Conservation (phyloP, 1,140 invertebrate genomes). For the Diprion similis region DNA sequence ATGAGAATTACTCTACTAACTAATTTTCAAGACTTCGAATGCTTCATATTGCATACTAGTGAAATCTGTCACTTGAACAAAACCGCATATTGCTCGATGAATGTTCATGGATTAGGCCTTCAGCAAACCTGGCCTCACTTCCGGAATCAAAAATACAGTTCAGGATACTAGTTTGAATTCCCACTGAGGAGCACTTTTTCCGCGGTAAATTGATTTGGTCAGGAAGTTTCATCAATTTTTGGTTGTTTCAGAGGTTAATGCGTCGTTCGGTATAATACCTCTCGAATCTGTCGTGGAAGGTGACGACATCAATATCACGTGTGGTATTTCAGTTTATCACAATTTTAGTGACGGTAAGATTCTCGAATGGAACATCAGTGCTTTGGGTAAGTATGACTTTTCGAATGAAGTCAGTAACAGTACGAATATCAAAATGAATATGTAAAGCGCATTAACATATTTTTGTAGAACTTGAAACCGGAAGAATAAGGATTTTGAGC, state of each 20-base stretch:
- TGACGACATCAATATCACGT: constrained; percentile 62
- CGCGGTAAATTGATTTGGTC: no score
- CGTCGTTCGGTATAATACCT: constrained; percentile 45
- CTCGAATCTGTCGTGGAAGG: constrained; percentile 55
- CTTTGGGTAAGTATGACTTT: constrained; percentile 30
- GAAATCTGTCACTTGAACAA: no score
- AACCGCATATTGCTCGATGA: no score
- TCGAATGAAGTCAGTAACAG: constrained; percentile 25
- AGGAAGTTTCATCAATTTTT: background rate
- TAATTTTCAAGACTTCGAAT: no score
- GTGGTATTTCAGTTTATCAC: constrained; percentile 64
- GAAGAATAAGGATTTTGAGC: constrained; percentile 29
- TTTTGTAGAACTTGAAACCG: constrained; percentile 30
- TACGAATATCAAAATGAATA: constrained; percentile 12
- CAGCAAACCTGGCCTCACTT: no score
- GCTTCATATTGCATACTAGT: no score
- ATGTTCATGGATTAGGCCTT: no score
- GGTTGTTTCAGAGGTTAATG: background rate
- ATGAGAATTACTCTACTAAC: no score
- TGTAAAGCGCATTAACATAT: constrained; percentile 9
- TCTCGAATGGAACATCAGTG: constrained; percentile 33
- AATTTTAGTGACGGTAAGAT: constrained; percentile 57
- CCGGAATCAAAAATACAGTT: no score
- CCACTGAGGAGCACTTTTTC: no score
- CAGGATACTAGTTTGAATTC: no score